These are phyloP conservation scores for Datnioides undecimradiatus DNA, from an alignment of 2,113 vertebrate species.

Conservation along the genomic window DNA sequence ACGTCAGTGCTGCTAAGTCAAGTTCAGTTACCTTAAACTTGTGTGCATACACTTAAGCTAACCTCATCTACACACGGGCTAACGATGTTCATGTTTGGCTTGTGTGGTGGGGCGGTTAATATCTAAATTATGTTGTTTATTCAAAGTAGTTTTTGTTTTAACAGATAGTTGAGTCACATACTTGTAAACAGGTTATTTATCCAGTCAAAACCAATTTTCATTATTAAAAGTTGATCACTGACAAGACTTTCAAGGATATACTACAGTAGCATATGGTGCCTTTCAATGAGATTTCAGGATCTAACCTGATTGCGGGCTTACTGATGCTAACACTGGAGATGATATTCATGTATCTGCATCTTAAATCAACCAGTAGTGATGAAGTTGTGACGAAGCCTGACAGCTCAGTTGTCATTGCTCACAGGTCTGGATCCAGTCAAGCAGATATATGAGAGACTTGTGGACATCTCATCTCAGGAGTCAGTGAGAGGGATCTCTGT, in stretches of 20 bases:
- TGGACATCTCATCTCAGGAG: conserved; percentile 50
- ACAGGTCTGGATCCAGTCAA: conserved; percentile 71
- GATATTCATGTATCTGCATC: not conserved
- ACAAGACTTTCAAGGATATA: not conserved
- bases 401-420: not conserved
- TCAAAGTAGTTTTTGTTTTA: not conserved
- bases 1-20: not conserved
- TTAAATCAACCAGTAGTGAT: not conserved
- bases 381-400: not conserved
- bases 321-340: not conserved
- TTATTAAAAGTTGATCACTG: not conserved
- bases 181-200: not conserved
- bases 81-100: fast-evolving
- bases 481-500: conserved; percentile 26
- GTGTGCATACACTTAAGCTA: not conserved
- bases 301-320: not conserved
- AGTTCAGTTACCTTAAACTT: not conserved
- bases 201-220: not conserved
- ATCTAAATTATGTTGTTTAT: not conserved
- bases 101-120: not conserved
- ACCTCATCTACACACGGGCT: not conserved
- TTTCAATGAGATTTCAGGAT: not conserved
- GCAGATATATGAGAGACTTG: conserved; percentile 56
- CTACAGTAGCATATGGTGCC: not conserved
- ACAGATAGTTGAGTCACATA: not conserved